Conservation (phyloP, 37 sponge, comb jelly and placozoan species). For the Corticium candelabrum region DNA sequence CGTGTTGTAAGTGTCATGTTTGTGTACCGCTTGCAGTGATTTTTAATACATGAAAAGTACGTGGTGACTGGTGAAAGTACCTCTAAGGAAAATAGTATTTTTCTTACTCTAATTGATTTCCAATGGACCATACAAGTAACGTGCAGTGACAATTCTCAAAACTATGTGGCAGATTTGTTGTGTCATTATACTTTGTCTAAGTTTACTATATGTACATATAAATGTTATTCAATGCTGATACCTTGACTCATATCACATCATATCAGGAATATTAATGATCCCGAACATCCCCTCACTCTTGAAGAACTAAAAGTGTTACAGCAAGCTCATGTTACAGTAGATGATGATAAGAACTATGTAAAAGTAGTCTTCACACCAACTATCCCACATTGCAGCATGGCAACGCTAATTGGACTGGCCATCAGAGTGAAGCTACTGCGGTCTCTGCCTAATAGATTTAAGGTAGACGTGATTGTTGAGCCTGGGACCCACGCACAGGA, state of each 20-base stretch:
- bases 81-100: too few species aligned
- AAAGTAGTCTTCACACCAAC: constrained; percentile 90
- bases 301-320: constrained; percentile 92
- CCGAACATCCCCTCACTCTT: constrained; percentile 95
- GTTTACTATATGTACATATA: background rate
- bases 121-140: too few species aligned
- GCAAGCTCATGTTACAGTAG: constrained; percentile 65
- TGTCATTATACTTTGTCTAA: too few species aligned
- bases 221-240: background rate
- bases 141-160: too few species aligned
- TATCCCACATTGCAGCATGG: constrained; percentile 99
- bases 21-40: too few species aligned
- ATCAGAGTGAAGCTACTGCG: constrained; percentile 77
- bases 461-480: constrained; percentile 65
- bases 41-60: too few species aligned
- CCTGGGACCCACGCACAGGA: constrained; percentile 84
- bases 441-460: constrained; percentile 72
- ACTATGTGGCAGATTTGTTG: too few species aligned
- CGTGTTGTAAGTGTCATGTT: too few species aligned
- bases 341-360: constrained; percentile 44
- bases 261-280: constrained; percentile 81
- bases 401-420: constrained; percentile 93
- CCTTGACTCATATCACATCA: constrained; percentile 40
- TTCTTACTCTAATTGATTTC: too few species aligned
- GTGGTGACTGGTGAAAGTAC: too few species aligned